Base-by-base conservation (phyloP, 2,113 vertebrate species). In the Phrynosoma blainvillii region DNA sequence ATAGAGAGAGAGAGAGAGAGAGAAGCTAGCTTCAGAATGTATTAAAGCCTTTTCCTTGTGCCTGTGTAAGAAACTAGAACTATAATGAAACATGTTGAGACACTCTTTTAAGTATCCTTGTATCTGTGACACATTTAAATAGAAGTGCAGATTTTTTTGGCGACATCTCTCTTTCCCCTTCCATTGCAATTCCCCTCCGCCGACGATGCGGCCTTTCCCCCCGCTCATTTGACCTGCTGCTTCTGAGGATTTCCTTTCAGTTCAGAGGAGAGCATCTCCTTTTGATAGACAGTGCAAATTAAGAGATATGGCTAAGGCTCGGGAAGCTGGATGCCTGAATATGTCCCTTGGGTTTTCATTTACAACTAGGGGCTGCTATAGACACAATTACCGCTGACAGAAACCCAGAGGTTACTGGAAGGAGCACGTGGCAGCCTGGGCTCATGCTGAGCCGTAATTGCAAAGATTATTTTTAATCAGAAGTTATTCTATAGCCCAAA, bases 391-490 rank as follows among this genome's bases (percentile, higher is more conserved):
- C 92, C 94, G 95, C 95, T 96, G 96, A 94, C 96, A 96, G 96
- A 94, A 94, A 94, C 91, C 90, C 94, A 86, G 93, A 91, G 95
- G 93, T 94, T 95, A 94, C 95, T 96, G 91, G 95, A 95, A 91
- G 95, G 96, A 90, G 90, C 87, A 87, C 94, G 93, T 94, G 95
- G 94, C 90, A 93, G 92, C 13, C n/a, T 91, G 94, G 91, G 85
- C 94, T 95, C 90, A 82, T 95, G 95, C 96, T 95, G 96, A 76
- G 91, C 96, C 90, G 76, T 97, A 97, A 97, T 97, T 97, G 97
- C 96, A 94, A 96, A 97, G 96, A 96, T 97, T 96, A 97, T 97
- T 97, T 97, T 97, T 97, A 96, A 97, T 97, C 96, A 97, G 96
- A 96, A 94, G 93, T 95, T 97, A 96, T 96, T 96, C 96, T 96